Evolutionary conservation across 1,140 invertebrate species (phyloP), one percentile per base, ranked within the genome.

Genomic region (Onthophagus taurus): DNA sequence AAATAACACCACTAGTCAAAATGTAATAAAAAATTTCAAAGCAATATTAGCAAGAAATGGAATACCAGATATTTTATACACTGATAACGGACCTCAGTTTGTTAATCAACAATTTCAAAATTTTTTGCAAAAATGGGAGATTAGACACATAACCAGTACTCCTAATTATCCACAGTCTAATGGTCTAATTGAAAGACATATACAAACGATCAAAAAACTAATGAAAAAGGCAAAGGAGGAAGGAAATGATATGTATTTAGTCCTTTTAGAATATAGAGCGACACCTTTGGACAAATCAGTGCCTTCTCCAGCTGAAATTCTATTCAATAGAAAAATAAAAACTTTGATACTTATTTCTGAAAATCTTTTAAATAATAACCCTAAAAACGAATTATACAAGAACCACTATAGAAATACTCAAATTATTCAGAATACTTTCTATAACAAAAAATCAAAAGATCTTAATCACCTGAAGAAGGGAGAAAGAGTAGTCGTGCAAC

Each of bases 21-120:
- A 6, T 11, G 13, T 38, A 19, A 29, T 39, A 5, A 39, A 26
- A 12, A 9, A 11, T 9, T 26, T 39, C 11, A 39, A 39, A 39
- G 37, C n/a, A 11, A 24, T 39, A 37, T 52, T 52, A 39, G 23
- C 50, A 7, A 30, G 23, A 16, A 30, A 49, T 35, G 50, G 50
- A 7, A 49, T 49, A 34, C 50, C 48, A n/a, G 43, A 49, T 8
- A 41, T 12, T 13, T 31, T 52, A 33, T 16, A 41, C 26, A 44
- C 36, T 8, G 50, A 52, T 42, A 38, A 38, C 13, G 50, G 50
- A 21, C 29, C 41, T 24, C 48, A 52, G 31, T 50, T 39, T 21
- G 21, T 45, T 1, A 62, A 53, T 13, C 23, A 54, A 29, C 55
- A 65, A 50, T 70, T 71, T 49, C 36, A 50, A 51, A 31, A 51